Evolutionary conservation across 2,888 invertebrate genomes (phyloP), one percentile per base, ranked within the genome.

Genomic region (Galerucella calmariensis): DNA sequence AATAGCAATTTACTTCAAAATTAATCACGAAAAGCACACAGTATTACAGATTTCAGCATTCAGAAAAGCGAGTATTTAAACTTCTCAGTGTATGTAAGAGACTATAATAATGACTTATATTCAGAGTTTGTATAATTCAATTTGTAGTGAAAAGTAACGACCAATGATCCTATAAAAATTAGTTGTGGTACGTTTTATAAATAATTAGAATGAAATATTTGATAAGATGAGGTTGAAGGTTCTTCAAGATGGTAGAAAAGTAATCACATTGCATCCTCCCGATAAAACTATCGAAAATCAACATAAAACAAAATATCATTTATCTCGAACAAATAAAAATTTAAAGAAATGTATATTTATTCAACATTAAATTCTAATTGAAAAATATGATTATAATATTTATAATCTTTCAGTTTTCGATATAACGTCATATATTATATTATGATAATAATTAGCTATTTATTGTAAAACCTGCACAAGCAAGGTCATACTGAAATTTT

Each of bases 141-240:
- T 41, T 8, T 41, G 35, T 8, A 41, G 35, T 41, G 35, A 41
- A 41, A 9, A 41, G 35, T 9, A 41, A 48, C 14, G 14, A 10
- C 46, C 46, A 46, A 46, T 46, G 9, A 56, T 20, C 56, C 56
- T 56, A 9, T 20, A 56, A 56, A 56, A 56, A 56, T 56, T 20
- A 56, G 16, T 10, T 20, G 10, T 16, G 3, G 56, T 10, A 56
- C 56, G n/a, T 10, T 16, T 10, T 20, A 16, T 20, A 6, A 56
- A 20, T 56, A 20, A 16, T 56, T 56, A 56, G 56, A 56, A 56
- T 20, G 2, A 10, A 56, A 56, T 10, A 56, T 16, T 56, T 56
- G 56, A 56, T 56, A 56, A 20, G 16, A 62, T 27, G 62, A 68
- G 70, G 70, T 70, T 70, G 51, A 69, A 63, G 62, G 70, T 53